Evolutionary conservation across 2,113 vertebrate species (phyloP).

Genomic region (Pogona vitticeps): DNA sequence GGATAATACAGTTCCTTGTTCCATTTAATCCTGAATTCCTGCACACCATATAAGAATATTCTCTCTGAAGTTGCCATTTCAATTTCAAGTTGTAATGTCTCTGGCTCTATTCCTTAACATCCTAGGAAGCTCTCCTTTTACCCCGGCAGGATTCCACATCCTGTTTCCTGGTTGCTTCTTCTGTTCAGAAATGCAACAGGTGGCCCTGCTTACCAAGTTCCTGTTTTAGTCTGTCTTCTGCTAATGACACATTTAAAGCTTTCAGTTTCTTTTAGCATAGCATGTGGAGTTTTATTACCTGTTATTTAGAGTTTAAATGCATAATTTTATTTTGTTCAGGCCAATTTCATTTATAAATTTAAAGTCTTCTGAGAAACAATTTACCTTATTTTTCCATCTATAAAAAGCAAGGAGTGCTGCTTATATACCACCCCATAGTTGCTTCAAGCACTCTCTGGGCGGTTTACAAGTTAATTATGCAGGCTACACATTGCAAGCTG

Average conservation of each 20-base stretch:
- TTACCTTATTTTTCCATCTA: no score
- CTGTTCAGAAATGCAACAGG: neutral
- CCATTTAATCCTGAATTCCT: no score
- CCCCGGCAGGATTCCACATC: neutral
- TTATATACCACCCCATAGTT: no score
- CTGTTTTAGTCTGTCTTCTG: neutral
- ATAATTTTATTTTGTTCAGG: conserved; percentile 16
- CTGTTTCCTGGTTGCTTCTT: neutral
- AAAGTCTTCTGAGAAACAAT: conserved; percentile 35
- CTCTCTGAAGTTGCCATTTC: neutral
- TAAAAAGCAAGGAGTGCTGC: no score
- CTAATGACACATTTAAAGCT: neutral
- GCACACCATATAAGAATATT: no score
- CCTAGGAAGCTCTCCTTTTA: neutral
- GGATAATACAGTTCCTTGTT: no score
- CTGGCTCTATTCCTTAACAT: neutral
- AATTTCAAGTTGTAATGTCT: neutral
- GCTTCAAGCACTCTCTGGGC: no score
- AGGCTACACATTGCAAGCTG: no score
- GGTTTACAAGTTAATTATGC: no score
- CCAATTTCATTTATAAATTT: conserved; percentile 27
- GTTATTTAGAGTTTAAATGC: neutral
- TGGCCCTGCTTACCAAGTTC: neutral
- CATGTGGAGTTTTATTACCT: neutral
- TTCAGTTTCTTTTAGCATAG: neutral